Evolutionary conservation across 2,888 invertebrate genomes (phyloP).

Genomic region (Habrosyne pyritoides): DNA sequence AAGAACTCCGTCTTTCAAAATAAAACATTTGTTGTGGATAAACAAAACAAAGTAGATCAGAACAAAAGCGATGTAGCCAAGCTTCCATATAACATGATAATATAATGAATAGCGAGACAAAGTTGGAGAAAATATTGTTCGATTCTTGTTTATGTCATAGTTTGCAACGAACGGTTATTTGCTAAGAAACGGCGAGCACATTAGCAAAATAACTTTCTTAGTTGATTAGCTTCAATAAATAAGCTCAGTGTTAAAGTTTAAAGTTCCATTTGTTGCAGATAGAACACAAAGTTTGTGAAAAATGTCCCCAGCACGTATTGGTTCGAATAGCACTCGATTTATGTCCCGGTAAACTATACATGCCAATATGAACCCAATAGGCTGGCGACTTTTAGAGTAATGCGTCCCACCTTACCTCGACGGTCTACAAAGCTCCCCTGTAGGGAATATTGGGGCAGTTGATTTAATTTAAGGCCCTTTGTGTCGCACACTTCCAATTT

Average conservation of each 20-base stretch:
- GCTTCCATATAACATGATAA: conserved; percentile 34
- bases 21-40: not conserved
- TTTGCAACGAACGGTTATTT: conserved; percentile 38
- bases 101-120: conserved; percentile 48
- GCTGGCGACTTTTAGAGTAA: conserved; percentile 21
- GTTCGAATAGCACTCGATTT: conserved; percentile 33
- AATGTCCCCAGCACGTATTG: not conserved
- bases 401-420: conserved; percentile 41
- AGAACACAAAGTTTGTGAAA: not conserved
- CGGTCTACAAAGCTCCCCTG: conserved; percentile 56
- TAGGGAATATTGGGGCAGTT: conserved; percentile 67
- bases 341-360: conserved; percentile 35
- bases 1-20: not conserved
- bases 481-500: conserved; percentile 71
- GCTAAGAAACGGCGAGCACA: conserved; percentile 32
- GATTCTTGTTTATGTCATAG: conserved; percentile 39
- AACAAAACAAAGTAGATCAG: conserved; percentile 6
- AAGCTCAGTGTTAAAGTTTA: conserved; percentile 22
- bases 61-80: conserved; percentile 7
- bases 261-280: conserved; percentile 15
- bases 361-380: conserved; percentile 41
- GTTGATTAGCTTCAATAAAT: conserved; percentile 34
- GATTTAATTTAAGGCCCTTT: conserved; percentile 78
- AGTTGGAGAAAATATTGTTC: conserved; percentile 40
- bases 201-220: conserved; percentile 39